Evolutionary conservation across 64 coral and sea anemone genomes (phyloP), one percentile per base, ranked within the genome.

Genomic region (Dendrophyllia cribrosa): DNA sequence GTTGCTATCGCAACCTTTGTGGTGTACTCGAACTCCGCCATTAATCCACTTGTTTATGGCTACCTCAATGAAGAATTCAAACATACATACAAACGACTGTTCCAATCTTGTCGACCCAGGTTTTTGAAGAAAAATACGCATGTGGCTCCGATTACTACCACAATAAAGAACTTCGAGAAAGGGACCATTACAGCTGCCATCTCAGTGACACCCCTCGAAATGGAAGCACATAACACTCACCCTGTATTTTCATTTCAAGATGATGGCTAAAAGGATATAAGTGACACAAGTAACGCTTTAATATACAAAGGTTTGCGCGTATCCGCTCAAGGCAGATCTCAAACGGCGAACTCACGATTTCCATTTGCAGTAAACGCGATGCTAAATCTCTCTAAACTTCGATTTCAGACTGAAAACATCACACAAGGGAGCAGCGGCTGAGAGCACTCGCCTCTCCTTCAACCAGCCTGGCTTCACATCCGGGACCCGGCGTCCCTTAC

Each of bases 1-100:
- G 78, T 78, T 11, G 22, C 88, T 19, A 8, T 94, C 26, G 58
- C 58, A 53, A 61, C 86, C 1, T 51, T 51, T n/a, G 63, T 78
- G n/a, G 88, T 83, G 55, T 89, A 67, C 15, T 83, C 45, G 9
- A 94, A 94, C 77, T 89, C 86, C 1, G 92, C 92, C 56, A 17
- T 94, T 22, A 94, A 94, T 21, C 92, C 92, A 19, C 62, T 94
- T 14, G 82, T 94, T 65, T 94, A 94, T 55, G 87, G 86, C 47
- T 89, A 65, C 25, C 69, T 82, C 13, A 94, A 94, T 48, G 67
- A 89, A 51, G 92, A 94, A 12, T 94, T 94, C 22, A 83, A 82
- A 25, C 65, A 66, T 9, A 82, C 77, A 7, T 94, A 89, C 78
- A 71, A 53, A 44, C 22, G 5, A 6, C 34, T 94, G 8, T 75